Percentiles rank a stretch among this genome's conserved stretches.
phyloP scores from a whole-genome alignment of 1,140 invertebrate genomes.

The Drosophila ogumai region DNA sequence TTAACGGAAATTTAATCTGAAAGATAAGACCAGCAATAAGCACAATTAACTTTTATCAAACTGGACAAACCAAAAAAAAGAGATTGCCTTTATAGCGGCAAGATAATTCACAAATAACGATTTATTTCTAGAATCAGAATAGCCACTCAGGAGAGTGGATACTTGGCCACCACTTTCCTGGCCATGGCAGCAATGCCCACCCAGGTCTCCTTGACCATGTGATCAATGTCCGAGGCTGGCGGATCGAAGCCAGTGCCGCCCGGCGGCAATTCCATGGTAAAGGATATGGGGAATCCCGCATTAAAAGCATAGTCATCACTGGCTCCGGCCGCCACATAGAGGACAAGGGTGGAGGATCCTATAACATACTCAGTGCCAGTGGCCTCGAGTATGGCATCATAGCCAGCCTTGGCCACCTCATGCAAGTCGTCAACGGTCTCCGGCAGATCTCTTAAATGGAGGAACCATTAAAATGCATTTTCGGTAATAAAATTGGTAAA shows the following conservation, averaged over 20 bases:
- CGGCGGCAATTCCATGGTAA: conserved; percentile 89
- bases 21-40: neutral
- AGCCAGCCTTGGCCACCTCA: conserved; percentile 83
- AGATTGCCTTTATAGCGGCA: neutral
- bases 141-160: conserved; percentile 44
- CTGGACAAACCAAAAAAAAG: neutral
- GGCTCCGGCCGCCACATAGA: conserved; percentile 86
- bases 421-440: conserved; percentile 81
- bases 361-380: conserved; percentile 86
- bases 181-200: conserved; percentile 86
- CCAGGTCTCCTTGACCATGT: conserved; percentile 88
- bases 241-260: conserved; percentile 88
- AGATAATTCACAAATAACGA: conserved; percentile 12
- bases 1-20: conserved; percentile 1
- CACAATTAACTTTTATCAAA: conserved; percentile 4
- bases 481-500: accelerated
- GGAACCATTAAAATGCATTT: neutral
- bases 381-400: conserved; percentile 84
- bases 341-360: conserved; percentile 87
- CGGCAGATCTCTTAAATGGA: conserved; percentile 60
- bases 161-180: conserved; percentile 63
- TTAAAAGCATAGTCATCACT: conserved; percentile 89
- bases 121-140: conserved; percentile 8
- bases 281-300: conserved; percentile 87
- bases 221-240: conserved; percentile 87